Conservation (phyloP, 1,140 invertebrate species). For the Hetaerina americana region DNA sequence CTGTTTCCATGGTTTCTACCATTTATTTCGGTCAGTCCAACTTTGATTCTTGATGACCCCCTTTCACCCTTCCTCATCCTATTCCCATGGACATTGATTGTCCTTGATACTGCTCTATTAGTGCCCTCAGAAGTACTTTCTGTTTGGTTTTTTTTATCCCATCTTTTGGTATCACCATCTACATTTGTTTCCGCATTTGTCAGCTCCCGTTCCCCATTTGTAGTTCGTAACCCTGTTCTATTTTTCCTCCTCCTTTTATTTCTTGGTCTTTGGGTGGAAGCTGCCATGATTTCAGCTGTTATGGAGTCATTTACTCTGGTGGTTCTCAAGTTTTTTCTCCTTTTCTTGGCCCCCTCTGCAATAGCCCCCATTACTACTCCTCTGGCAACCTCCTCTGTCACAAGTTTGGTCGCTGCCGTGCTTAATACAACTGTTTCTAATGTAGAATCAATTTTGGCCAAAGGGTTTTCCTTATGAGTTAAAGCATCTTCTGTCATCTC, state of each 20-base stretch:
- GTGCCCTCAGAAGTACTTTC: neutral
- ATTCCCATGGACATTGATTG: neutral
- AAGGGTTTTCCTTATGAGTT: neutral
- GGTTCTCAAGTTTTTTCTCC: no score
- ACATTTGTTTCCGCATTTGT: neutral
- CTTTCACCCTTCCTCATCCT: neutral
- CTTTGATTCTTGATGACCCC: neutral
- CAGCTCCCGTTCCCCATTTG: neutral
- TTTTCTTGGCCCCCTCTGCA: neutral
- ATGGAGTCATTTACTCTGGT: neutral
- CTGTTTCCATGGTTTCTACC: neutral
- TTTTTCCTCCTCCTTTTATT: neutral
- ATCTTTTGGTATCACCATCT: neutral
- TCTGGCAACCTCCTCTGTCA: neutral
- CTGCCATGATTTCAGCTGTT: neutral
- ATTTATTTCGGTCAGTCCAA: neutral
- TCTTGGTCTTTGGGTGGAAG: neutral
- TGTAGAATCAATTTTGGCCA: neutral
- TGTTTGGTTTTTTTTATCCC: neutral
- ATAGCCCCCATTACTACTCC: neutral
- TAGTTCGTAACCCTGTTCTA: neutral
- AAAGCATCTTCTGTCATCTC: neutral
- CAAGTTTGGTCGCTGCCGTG: neutral
- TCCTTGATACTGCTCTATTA: neutral
- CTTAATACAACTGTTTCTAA: neutral